phyloP scores from a whole-genome alignment of 1,140 invertebrate species.

The Brachionus rotundiformis region DNA sequence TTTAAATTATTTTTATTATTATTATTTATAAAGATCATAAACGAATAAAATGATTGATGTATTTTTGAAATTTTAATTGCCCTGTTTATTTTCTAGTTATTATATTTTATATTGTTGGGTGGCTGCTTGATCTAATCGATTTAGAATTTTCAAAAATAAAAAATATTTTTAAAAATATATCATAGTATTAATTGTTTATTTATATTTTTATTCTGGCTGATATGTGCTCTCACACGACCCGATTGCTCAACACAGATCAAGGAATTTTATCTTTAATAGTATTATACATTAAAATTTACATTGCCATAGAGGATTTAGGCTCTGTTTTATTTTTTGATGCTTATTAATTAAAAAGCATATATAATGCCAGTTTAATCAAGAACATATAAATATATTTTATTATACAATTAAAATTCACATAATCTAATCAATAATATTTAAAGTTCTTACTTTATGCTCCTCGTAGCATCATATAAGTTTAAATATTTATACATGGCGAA shows the following conservation, averaged over 20 bases:
- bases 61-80: background rate
- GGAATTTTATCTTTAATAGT: background rate
- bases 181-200: background rate
- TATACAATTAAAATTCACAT: constrained; percentile 14
- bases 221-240: background rate
- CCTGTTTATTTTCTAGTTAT: background rate
- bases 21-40: background rate
- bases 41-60: background rate
- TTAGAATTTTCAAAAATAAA: constrained; percentile 2
- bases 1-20: too few species aligned
- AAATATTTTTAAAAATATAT: constrained; percentile 9
- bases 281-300: background rate
- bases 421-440: background rate
- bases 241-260: background rate
- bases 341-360: background rate
- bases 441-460: background rate
- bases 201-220: background rate
- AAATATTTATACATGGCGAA: background rate
- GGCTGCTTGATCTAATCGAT: background rate
- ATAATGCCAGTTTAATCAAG: constrained; percentile 19
- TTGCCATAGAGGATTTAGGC: constrained; percentile 20
- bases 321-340: background rate
- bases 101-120: background rate
- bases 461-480: background rate
- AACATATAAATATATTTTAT: constrained; percentile 3